Evolutionary conservation across 2,888 invertebrate species (phyloP).

Genomic region (Ellobium chinense): DNA sequence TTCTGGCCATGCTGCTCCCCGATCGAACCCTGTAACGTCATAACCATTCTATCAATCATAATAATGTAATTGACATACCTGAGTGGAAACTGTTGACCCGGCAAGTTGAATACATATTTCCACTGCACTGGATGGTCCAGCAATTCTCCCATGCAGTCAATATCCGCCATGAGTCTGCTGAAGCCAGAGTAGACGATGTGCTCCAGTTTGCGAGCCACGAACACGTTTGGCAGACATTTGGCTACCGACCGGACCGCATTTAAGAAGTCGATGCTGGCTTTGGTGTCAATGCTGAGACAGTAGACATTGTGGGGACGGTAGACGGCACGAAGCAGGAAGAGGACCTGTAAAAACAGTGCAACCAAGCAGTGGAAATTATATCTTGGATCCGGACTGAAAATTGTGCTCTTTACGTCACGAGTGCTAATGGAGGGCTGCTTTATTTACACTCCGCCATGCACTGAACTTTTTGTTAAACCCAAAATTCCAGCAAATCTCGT

Average conservation of each 20-base stretch:
- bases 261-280: conserved; percentile 29
- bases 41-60: no score
- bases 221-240: conserved; percentile 75
- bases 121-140: conserved; percentile 60
- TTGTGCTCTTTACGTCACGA: no score
- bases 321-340: conserved; percentile 48
- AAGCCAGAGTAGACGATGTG: conserved; percentile 74
- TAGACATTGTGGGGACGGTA: conserved; percentile 50
- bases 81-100: conserved; percentile 76
- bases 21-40: no score
- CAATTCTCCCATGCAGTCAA: conserved; percentile 77
- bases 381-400: no score
- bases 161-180: conserved; percentile 73
- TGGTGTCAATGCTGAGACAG: conserved; percentile 47
- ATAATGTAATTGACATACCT: no score
- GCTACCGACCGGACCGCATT: conserved; percentile 56
- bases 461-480: no score
- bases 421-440: no score
- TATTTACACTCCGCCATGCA: no score
- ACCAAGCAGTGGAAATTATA: no score
- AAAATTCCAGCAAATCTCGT: no score
- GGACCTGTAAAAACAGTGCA: conserved; percentile 40
- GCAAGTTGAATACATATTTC: conserved; percentile 77
- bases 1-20: no score
- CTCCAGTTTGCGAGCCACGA: conserved; percentile 72